Conservation (phyloP, 2,113 vertebrate genomes). For the Puntigrus tetrazona region DNA sequence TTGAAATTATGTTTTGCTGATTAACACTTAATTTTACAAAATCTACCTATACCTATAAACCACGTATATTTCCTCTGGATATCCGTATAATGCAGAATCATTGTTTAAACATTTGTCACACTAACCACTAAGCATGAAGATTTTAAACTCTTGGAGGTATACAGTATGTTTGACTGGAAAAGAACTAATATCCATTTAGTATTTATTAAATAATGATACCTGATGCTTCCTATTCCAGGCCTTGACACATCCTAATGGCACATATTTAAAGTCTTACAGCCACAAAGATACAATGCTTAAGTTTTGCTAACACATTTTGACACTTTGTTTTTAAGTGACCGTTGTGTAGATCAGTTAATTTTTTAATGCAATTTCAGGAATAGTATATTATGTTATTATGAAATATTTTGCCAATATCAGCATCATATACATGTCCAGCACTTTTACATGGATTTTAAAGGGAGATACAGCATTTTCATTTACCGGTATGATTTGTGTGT, state of each 20-base stretch:
- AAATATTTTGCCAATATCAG: conserved; percentile 16
- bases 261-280: neutral
- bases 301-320: neutral
- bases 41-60: neutral
- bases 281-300: neutral
- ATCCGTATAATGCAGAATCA: neutral
- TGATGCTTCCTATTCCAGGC: neutral
- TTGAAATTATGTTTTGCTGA: neutral
- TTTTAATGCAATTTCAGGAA: neutral
- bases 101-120: neutral
- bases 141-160: neutral
- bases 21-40: neutral
- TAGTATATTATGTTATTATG: neutral
- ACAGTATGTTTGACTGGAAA: neutral
- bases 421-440: neutral
- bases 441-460: neutral
- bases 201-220: neutral
- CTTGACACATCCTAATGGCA: neutral
- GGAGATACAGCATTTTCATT: neutral
- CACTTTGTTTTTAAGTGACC: neutral
- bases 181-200: neutral
- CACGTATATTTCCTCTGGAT: neutral
- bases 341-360: neutral
- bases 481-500: neutral
- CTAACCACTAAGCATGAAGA: neutral